Conservation (phyloP, 2,113 vertebrate species). For the Platichthys stellatus region DNA sequence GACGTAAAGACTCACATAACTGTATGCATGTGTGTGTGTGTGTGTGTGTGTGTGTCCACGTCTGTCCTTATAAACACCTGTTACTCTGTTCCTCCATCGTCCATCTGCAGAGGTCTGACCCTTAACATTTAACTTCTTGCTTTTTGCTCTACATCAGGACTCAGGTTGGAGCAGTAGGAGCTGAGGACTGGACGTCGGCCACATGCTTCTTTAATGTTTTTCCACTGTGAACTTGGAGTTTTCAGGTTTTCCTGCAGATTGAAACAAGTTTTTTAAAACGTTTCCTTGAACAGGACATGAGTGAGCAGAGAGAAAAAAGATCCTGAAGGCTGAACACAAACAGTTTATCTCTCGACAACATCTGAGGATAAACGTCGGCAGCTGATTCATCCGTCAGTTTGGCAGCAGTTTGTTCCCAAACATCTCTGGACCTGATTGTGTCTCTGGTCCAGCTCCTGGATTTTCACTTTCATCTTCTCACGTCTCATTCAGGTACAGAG, state of each 20-base stretch:
- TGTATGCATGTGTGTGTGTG: background rate
- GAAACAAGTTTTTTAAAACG: background rate
- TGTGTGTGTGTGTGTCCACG: background rate
- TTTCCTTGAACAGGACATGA: background rate
- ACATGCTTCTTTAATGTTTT: background rate
- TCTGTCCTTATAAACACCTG: background rate
- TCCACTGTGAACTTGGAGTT: background rate
- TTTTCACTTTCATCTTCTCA: background rate
- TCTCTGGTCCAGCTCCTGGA: background rate
- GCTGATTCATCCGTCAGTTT: background rate
- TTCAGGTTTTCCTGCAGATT: background rate
- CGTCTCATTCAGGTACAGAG: background rate
- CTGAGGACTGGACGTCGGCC: too few relatives aligned
- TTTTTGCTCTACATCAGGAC: too few relatives aligned
- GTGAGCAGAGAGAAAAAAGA: background rate
- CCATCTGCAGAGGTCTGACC: too few relatives aligned
- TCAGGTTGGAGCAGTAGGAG: background rate
- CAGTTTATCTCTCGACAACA: background rate
- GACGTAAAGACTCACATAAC: background rate
- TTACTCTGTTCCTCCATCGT: background rate
- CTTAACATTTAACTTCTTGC: too few relatives aligned
- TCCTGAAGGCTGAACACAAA: background rate
- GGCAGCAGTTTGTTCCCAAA: background rate
- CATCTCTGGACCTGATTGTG: background rate
- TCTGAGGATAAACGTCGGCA: background rate